These are phyloP conservation scores for Phengaris arion DNA, from an alignment of 2,888 invertebrate genomes.

Conservation along the genomic window DNA sequence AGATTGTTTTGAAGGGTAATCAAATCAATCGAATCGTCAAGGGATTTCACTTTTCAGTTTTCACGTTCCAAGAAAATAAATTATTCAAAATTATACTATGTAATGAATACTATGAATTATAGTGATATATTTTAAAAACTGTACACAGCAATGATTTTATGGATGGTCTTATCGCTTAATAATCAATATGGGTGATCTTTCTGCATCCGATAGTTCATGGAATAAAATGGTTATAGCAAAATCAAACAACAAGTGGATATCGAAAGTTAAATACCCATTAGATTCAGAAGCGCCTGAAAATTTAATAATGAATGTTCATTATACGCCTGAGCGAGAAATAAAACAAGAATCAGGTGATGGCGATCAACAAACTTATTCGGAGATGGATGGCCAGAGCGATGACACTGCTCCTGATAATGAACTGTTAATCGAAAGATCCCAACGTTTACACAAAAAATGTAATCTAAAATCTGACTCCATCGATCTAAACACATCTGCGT, in stretches of 20 bases:
- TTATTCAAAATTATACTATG: not conserved
- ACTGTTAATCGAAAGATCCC: constrained; percentile 39
- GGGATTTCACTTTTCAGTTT: not conserved
- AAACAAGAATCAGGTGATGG: constrained; percentile 48
- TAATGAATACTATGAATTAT: not conserved
- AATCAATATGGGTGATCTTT: constrained; percentile 75
- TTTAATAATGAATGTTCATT: constrained; percentile 47
- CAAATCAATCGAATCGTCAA: too few species aligned
- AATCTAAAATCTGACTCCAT: not conserved
- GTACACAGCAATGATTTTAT: constrained; percentile 63
- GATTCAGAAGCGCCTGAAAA: constrained; percentile 43
- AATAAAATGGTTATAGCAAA: constrained; percentile 71
- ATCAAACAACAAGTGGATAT: constrained; percentile 65
- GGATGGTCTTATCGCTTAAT: constrained; percentile 69
- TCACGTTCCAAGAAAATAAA: not conserved
- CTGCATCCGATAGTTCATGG: constrained; percentile 63
- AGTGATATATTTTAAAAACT: constrained; percentile 5
- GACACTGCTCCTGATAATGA: constrained; percentile 46
- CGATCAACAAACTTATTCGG: constrained; percentile 38
- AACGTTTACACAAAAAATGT: not conserved
- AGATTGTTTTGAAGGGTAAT: too few species aligned
- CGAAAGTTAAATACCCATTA: constrained; percentile 54
- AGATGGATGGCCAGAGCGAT: constrained; percentile 32
- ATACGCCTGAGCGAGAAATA: constrained; percentile 41
- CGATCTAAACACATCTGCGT: not conserved